Evolutionary conservation across 2,888 invertebrate species (phyloP), one percentile per base, ranked within the genome.

Genomic region (Trichopria drosophilae): DNA sequence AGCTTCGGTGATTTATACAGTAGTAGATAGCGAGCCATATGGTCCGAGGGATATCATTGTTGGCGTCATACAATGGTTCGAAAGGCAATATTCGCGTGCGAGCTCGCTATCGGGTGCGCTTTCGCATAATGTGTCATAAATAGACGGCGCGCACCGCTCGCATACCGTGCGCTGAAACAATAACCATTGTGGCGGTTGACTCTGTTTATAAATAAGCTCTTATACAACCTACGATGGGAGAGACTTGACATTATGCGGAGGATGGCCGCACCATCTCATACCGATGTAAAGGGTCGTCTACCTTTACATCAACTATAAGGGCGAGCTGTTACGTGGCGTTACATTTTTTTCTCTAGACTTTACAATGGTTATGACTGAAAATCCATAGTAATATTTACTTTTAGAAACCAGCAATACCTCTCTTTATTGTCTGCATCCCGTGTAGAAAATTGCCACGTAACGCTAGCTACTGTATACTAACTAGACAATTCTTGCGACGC

Each of bases 91-190:
- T 58, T 62, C 58, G 28, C 55, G 13, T 2, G 7, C 13, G 48
- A 54, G 52, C 54, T 62, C 62, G 65, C 65, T 72, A 72, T 73
- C 69, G 72, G 69, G 63, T 69, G 71, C 68, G 67, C 71, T 72
- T 69, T 72, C 72, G 74, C 70, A 74, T 74, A 73, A 74, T 74
- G 73, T 73, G 74, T 74, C 74, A 74, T 74, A 74, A 74, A 74
- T 73, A 74, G 73, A 37, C 71, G 70, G 69, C 65, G 63, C 64
- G 58, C 59, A 62, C 64, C 58, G 61, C 62, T 60, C 62, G 67
- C 64, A 65, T 71, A 64, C 69, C 65, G 63, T 57, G 57, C 47
- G 63, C 67, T 70, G 68, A 72, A 72, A 74, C 74, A 74, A 74
- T 74, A 74, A 74, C 73, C 74, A 74, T 74, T 74, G 74, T 74